phyloP scores from a whole-genome alignment of 2,888 invertebrate species.

The Caenorhabditis sp. region DNA sequence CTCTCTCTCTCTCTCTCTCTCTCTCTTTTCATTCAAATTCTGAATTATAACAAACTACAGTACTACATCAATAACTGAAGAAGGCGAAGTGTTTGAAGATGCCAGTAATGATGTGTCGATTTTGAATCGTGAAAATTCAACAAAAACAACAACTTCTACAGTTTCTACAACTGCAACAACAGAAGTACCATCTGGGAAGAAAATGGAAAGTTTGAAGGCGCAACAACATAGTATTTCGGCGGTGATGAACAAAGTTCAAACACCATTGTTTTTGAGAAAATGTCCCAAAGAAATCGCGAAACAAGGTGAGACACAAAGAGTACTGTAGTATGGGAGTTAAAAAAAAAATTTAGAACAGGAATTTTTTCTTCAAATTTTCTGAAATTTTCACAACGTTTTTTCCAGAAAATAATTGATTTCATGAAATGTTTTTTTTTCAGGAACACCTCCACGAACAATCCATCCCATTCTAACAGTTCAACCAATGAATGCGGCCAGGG shows the following conservation, averaged over 20 bases:
- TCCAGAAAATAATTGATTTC: no score
- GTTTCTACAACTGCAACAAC: no score
- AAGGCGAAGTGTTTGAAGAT: conserved; percentile 34
- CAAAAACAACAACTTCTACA: background rate
- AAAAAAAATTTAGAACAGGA: no score
- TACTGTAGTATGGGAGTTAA: conserved; percentile 11
- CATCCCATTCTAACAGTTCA: background rate
- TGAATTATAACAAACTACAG: background rate
- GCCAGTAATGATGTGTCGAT: conserved; percentile 36
- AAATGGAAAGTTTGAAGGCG: conserved; percentile 8
- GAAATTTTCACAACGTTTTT: no score
- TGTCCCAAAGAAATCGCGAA: conserved; percentile 16
- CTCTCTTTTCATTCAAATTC: no score
- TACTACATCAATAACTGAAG: conserved; percentile 4
- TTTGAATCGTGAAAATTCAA: conserved; percentile 7
- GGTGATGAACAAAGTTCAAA: conserved; percentile 13
- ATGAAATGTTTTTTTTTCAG: background rate
- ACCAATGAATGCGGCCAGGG: background rate
- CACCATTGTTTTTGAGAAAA: conserved; percentile 32
- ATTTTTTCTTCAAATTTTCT: conserved; percentile 12
- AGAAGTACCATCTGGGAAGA: background rate
- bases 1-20: no score
- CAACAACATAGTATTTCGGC: conserved; percentile 13
- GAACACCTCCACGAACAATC: background rate
- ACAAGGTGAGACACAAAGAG: no score